Conservation (phyloP, 2,888 invertebrate genomes). For the Hydrotaea cyrtoneurina region DNA sequence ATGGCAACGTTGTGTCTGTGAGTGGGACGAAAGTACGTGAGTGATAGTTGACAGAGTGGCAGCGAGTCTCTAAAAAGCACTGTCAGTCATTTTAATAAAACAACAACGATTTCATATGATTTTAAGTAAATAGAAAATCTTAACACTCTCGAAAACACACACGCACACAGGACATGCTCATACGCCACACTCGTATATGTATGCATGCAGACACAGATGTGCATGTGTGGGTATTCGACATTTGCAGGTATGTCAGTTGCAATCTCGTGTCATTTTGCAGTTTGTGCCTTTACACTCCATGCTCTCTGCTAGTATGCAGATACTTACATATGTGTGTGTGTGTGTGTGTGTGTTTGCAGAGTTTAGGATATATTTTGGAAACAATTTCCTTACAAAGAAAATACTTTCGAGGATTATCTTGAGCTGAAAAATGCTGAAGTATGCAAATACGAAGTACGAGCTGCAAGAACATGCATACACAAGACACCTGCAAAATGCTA, state of each 20-base stretch:
- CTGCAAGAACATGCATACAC: constrained; percentile 20
- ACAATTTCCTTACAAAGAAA: constrained; percentile 38
- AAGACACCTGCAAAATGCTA: constrained; percentile 38
- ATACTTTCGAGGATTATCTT: constrained; percentile 37
- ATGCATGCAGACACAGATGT: not conserved
- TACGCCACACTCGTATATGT: not conserved
- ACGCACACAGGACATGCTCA: not conserved
- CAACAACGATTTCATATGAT: constrained; percentile 6
- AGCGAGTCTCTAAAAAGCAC: not conserved
- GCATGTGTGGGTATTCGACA: not conserved
- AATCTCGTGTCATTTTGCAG: constrained; percentile 24
- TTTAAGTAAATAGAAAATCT: not conserved
- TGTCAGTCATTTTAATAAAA: constrained; percentile 10
- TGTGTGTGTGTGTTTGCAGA: constrained; percentile 3
- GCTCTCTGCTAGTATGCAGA: constrained; percentile 1
- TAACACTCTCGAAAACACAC: too few relatives aligned
- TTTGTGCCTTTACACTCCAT: not conserved
- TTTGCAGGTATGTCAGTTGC: constrained; percentile 5
- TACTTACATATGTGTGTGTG: constrained; percentile 18
- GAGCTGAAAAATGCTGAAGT: constrained; percentile 37
- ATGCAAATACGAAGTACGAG: constrained; percentile 34
- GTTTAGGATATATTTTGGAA: constrained; percentile 33
- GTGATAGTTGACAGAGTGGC: not conserved
- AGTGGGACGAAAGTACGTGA: not conserved
- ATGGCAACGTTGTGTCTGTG: not conserved